Evolutionary conservation across 2,113 vertebrate species (phyloP).

Genomic region (Pycnonotus jocosus): DNA sequence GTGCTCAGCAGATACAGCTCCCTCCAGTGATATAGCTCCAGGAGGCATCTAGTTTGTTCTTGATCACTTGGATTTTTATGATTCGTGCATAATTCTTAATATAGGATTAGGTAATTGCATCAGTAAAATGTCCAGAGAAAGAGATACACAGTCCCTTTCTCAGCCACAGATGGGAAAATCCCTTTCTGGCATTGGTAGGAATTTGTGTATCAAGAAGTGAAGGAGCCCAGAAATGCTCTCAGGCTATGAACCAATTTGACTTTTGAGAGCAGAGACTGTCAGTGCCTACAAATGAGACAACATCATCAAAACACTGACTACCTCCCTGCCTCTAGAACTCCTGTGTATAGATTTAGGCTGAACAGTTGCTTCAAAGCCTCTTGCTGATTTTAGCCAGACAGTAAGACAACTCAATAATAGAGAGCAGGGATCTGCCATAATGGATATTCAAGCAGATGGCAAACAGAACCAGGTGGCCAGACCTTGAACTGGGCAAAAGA

Average conservation of each 20-base stretch:
- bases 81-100: not conserved
- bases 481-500: not conserved
- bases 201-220: not conserved
- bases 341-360: not conserved
- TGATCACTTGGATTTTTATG: not conserved
- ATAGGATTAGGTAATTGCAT: not conserved
- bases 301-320: not conserved
- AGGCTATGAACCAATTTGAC: not conserved
- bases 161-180: not conserved
- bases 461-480: not conserved
- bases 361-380: not conserved
- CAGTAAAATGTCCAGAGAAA: not conserved
- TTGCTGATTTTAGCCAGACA: not conserved
- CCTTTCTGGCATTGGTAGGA: not conserved
- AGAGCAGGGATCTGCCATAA: not conserved
- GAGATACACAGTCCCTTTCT: not conserved
- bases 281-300: not conserved
- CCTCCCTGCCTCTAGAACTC: not conserved
- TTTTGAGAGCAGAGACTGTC: not conserved
- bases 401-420: not conserved
- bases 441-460: not conserved
- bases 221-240: not conserved
- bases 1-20: not conserved
- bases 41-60: not conserved
- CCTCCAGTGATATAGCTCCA: not conserved